phyloP scores from a whole-genome alignment of 1,140 invertebrate species.

The Teleopsis dalmanni region DNA sequence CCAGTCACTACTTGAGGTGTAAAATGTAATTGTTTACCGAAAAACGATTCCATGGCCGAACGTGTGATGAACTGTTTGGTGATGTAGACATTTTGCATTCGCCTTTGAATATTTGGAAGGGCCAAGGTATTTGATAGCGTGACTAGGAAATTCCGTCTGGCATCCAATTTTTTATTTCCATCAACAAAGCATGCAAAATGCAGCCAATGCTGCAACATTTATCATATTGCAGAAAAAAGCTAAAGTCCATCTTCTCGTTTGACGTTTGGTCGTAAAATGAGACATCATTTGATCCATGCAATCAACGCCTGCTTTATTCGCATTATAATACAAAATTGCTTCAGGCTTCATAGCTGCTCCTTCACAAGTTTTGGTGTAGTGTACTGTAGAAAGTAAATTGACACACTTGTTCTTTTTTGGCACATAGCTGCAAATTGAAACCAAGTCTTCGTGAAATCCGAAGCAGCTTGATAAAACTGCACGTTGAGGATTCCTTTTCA shows the following conservation, averaged over 20 bases:
- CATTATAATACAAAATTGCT: constrained; percentile 34
- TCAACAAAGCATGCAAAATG: neutral
- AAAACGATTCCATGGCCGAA: neutral
- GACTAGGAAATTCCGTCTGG: neutral
- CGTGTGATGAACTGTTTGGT: neutral
- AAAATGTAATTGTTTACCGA: neutral
- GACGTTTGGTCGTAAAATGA: constrained; percentile 19
- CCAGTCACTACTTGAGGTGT: no score
- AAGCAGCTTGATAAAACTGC: neutral
- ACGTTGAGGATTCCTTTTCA: constrained; percentile 15
- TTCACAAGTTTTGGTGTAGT: constrained; percentile 13
- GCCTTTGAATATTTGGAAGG: neutral
- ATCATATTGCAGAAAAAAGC: neutral
- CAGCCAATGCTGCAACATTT: neutral
- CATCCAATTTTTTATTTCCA: neutral
- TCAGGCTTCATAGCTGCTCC: constrained; percentile 27
- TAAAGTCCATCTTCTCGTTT: constrained; percentile 30
- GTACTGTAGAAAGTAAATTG: constrained; percentile 23
- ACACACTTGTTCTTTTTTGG: constrained; percentile 25
- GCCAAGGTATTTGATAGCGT: neutral
- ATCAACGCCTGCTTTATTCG: constrained; percentile 38
- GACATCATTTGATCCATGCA: constrained; percentile 28
- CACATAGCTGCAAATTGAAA: constrained; percentile 21
- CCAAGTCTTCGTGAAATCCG: constrained; percentile 5
- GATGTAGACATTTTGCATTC: neutral